Conservation (phyloP, 2,113 vertebrate species). For the Gambusia holbrooki region DNA sequence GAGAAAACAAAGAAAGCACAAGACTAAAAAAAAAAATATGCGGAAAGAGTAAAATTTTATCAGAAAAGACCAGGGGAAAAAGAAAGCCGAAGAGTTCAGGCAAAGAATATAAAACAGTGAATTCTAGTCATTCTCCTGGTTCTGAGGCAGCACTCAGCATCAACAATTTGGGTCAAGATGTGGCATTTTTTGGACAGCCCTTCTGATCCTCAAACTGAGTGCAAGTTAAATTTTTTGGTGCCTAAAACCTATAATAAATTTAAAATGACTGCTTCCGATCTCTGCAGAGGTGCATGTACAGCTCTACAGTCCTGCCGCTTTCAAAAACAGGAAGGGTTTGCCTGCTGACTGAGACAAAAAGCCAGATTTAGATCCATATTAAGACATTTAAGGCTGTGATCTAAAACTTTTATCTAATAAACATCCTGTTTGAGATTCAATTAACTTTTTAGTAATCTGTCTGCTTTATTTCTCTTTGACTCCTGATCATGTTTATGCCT, state of each 20-base stretch:
- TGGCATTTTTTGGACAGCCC: background rate
- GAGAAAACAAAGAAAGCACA: conserved; percentile 9
- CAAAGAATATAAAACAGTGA: background rate
- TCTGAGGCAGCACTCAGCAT: background rate
- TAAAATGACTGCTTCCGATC: background rate
- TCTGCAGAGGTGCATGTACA: no score
- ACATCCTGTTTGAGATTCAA: no score
- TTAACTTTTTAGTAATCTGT: no score
- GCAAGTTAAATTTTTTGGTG: background rate
- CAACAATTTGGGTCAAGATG: background rate
- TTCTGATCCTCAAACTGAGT: background rate
- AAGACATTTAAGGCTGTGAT: no score
- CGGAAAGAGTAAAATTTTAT: background rate
- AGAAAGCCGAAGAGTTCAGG: background rate
- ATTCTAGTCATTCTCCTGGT: background rate
- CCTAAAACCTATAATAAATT: background rate
- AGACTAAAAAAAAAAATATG: background rate
- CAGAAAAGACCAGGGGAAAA: background rate
- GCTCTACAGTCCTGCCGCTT: no score
- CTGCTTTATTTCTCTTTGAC: no score
- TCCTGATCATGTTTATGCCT: no score
- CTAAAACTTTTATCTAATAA: no score
- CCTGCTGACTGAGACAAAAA: no score
- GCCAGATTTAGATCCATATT: no score
- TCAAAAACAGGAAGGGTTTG: no score